Evolutionary conservation across 2,797 vertebrate genomes (phyloP), one percentile per base, ranked within the genome.

Genomic region (Rhynchonycteris naso): DNA sequence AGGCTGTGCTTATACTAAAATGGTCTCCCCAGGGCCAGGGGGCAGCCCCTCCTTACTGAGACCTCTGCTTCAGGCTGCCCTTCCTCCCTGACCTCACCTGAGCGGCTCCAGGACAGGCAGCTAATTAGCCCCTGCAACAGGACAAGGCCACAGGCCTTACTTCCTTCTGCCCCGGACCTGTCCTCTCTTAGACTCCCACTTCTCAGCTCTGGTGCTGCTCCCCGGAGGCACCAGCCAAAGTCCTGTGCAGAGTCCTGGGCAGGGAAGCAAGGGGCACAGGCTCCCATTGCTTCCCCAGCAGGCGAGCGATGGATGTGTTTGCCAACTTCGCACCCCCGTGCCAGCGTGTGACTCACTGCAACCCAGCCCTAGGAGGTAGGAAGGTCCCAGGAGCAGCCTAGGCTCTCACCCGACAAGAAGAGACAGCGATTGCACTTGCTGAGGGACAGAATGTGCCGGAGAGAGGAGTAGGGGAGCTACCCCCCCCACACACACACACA

Each of bases 301-400:
- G 56, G 22, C 76, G 65, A 90, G 90, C 43, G 12, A 93, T 74
- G 69, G 90, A 50, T 50, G 84, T 78, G 43, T 82, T 43, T 95
- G 97, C 96, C 95, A 93, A 54, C 65, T 68, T 38, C 0, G 69
- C 43, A 81, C 76, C 88, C 91, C 75, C 8, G 72, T 97, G 94
- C 97, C 97, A 96, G 94, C n/a, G 33, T 0, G 2, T 97, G 97
- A 97, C 93, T 97, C 95, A 97, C 71, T 14, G 80, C 81, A 30
- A 43, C 93, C 88, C 79, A 76, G 90, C 81, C 94, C 90, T 54
- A 54, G 85, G 95, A 95, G 92, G 83, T 65, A 96, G 96, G 88
- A 96, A 93, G 96, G 93, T 94, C 97, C 91, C 59, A 16, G 28
- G 1, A 78, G 69, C 56, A 90, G 95, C 91, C 54, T 61, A 14